Evolutionary conservation across 1,140 invertebrate species (phyloP), one percentile per base, ranked within the genome.

Genomic region (Hormaphis cornu): DNA sequence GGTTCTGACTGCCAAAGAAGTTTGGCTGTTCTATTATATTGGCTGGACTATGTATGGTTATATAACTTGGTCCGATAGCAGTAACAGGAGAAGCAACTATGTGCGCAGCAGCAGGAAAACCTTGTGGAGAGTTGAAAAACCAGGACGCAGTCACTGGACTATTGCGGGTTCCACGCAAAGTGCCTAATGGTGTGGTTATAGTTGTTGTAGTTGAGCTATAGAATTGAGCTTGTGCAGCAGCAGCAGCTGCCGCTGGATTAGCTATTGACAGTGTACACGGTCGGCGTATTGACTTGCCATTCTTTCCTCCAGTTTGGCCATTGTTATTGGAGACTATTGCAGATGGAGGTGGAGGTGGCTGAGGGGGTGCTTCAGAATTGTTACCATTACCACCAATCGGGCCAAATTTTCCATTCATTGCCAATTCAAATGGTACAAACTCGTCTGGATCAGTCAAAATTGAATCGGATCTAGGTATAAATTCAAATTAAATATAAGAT

Each of bases 381-480:
- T 20, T 16, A 22, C 61, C 61, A 0, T 66, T 73, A 63, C 88
- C 82, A n/a, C 87, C 90, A 72, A 91, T 91, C 1, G 89, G 88
- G 14, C 89, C 89, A 75, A 87, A 90, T 78, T 88, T 89, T 74
- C 85, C 89, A 20, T 85, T 83, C 20, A 85, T 76, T 24, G 87
- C 83, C 18, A 84, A 80, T 75, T 89, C 88, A 77, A 89, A 89
- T 5, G 89, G 87, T 46, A 89, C 83, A 73, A 87, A 87, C 73
- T 86, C 83, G 74, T 88, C 87, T 72, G 88, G 88, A 61, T 87
- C 86, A 30, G 86, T 83, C 70, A 86, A 82, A 24, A 83, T 85
- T 22, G 84, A 82, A 61, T 66, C 81, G 61, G 78, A 76, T 6
- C 74, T 73, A 69, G 8, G 33, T 6, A 20, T 33, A 24, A 71